Evolutionary conservation across 2,888 invertebrate genomes (phyloP).

Genomic region (Lysandra bellargus): DNA sequence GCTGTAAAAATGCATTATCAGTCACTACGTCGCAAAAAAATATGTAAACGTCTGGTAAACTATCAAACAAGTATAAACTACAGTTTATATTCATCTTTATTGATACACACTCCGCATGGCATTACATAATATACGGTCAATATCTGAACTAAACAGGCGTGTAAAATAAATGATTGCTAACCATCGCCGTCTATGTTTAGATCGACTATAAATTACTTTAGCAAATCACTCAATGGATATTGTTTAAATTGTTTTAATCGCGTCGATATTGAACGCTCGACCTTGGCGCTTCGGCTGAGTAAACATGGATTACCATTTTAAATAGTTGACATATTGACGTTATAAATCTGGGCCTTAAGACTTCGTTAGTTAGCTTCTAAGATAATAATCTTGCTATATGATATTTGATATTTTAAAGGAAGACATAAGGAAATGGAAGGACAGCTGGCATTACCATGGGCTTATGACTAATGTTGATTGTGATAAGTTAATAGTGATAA

Average conservation of each 20-base stretch:
- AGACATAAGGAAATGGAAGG: background rate
- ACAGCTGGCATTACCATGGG: background rate
- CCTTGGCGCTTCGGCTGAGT: conserved; percentile 61
- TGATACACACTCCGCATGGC: conserved; percentile 3
- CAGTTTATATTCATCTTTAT: conserved; percentile 10
- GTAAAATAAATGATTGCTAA: conserved; percentile 28
- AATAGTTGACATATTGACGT: conserved; percentile 27
- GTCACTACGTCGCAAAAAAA: background rate
- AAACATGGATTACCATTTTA: conserved; percentile 57
- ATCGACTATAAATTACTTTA: background rate
- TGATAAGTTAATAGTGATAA: background rate
- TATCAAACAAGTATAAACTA: background rate
- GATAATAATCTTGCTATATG: background rate
- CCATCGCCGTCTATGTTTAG: background rate
- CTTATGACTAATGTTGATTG: background rate
- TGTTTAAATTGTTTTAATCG: conserved; percentile 13
- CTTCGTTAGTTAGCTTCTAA: background rate
- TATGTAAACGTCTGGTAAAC: background rate
- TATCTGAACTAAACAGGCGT: background rate
- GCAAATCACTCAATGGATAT: conserved; percentile 23
- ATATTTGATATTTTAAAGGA: conserved; percentile 11
- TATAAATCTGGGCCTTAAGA: background rate
- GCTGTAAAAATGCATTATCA: too few species aligned
- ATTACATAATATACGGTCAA: conserved; percentile 13
- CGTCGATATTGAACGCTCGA: conserved; percentile 38